Evolutionary conservation across 2,888 invertebrate genomes (phyloP).

Genomic region (Arge pagana): DNA sequence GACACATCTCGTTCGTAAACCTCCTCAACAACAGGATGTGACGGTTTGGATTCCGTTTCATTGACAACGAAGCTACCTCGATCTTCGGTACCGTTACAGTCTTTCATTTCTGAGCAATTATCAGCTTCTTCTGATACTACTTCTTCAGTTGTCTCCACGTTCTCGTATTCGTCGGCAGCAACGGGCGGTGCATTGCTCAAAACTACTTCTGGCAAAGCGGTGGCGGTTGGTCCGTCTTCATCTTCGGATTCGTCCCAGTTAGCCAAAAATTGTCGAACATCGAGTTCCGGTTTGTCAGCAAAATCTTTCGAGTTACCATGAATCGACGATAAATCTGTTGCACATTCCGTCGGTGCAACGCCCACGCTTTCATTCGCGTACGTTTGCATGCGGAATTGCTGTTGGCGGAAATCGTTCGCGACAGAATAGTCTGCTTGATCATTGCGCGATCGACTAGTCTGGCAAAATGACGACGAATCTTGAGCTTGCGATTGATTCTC

Average conservation of each 20-base stretch:
- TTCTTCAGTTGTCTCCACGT: no score
- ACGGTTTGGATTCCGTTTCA: constrained; percentile 18
- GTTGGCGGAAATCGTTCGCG: constrained; percentile 25
- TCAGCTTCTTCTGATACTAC: constrained; percentile 28
- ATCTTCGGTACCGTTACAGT: constrained; percentile 9
- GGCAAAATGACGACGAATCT: constrained; percentile 7
- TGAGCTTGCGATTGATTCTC: constrained; percentile 24
- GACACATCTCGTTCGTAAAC: background rate
- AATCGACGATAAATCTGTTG: background rate
- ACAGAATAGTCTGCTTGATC: constrained; percentile 30
- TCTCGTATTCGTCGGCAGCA: constrained; percentile 42
- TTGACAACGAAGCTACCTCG: constrained; percentile 9
- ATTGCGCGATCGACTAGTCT: constrained; percentile 5
- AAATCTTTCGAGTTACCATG: constrained; percentile 40
- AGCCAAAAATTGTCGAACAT: constrained; percentile 55
- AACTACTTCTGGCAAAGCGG: constrained; percentile 35
- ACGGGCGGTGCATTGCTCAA: constrained; percentile 38
- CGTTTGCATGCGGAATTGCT: constrained; percentile 28
- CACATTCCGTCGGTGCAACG: constrained; percentile 22
- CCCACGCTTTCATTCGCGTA: constrained; percentile 24
- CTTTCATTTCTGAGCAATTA: constrained; percentile 10
- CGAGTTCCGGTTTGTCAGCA: constrained; percentile 51
- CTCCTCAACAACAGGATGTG: background rate
- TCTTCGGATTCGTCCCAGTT: constrained; percentile 56
- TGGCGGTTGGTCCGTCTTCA: constrained; percentile 44